Evolutionary conservation across 2,797 vertebrate species (phyloP).

Genomic region (Acomys russatus): DNA sequence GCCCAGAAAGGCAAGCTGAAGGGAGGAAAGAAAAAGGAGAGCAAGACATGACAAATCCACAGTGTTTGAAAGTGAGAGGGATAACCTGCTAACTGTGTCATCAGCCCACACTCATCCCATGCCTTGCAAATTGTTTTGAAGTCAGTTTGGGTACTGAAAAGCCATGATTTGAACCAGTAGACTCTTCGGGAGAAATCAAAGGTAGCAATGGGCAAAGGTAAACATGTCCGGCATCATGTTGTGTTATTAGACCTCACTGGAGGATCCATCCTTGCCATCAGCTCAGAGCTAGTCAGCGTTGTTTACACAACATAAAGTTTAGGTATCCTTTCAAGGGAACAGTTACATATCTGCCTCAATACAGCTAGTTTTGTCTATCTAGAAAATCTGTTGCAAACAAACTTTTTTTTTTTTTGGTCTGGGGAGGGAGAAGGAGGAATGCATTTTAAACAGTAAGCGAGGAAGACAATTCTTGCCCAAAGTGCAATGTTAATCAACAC

Average conservation of each 20-base stretch:
- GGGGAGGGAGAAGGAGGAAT: neutral
- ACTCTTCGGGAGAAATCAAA: constrained; percentile 30
- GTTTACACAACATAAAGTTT: neutral
- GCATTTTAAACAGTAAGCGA: constrained; percentile 35
- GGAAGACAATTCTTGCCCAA: neutral
- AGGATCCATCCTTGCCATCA: neutral
- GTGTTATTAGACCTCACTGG: neutral
- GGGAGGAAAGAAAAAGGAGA: neutral
- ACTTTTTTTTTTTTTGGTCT: neutral
- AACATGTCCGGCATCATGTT: neutral
- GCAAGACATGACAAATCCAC: neutral
- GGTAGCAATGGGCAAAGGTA: neutral
- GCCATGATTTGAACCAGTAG: neutral
- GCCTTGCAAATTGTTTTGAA: constrained; percentile 16
- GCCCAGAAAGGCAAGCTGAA: neutral
- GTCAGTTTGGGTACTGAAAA: neutral
- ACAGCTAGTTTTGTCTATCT: neutral
- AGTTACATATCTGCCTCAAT: constrained; percentile 38
- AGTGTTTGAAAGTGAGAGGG: neutral
- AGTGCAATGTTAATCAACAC: neutral
- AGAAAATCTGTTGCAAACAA: constrained; percentile 40
- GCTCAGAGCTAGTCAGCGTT: neutral
- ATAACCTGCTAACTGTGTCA: neutral
- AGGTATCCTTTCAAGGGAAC: neutral
- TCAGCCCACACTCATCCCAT: neutral